Evolutionary conservation across 2,797 vertebrate genomes (phyloP).

Genomic region (Scarus forsteni): DNA sequence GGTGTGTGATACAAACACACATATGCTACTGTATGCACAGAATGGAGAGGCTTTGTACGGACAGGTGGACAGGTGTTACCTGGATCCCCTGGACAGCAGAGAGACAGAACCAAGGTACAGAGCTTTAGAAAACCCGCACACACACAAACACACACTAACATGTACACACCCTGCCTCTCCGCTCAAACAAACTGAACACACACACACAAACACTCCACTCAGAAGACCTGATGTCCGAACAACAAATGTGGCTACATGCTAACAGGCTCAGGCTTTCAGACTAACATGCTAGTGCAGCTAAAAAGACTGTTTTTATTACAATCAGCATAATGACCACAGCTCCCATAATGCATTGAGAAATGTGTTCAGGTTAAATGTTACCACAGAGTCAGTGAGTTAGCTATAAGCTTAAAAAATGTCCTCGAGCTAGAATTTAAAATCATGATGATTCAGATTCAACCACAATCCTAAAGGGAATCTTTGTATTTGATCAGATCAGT

Average conservation of each 20-base stretch:
- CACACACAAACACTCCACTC: neutral
- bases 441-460: neutral
- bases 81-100: slow-evolving; percentile 73
- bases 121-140: slow-evolving; percentile 58
- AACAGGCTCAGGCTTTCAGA: slow-evolving; percentile 7
- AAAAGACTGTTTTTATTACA: neutral
- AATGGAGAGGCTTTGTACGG: slow-evolving; percentile 10
- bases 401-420: neutral
- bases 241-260: slow-evolving; percentile 33
- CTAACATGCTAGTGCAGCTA: slow-evolving; percentile 15
- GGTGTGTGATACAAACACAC: slow-evolving; percentile 2
- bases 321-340: neutral
- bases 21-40: slow-evolving; percentile 2
- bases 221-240: neutral
- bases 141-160: slow-evolving; percentile 1
- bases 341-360: slow-evolving; percentile 1
- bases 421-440: neutral
- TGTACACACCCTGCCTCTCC: neutral
- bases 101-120: slow-evolving; percentile 60
- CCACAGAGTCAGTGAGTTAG: slow-evolving; percentile 8
- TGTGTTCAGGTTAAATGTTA: neutral
- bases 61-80: slow-evolving; percentile 60
- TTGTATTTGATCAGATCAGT: neutral
- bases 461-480: neutral
- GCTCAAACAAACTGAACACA: neutral